Conservation (phyloP, 2,797 vertebrate genomes). For the Chelon auratus region DNA sequence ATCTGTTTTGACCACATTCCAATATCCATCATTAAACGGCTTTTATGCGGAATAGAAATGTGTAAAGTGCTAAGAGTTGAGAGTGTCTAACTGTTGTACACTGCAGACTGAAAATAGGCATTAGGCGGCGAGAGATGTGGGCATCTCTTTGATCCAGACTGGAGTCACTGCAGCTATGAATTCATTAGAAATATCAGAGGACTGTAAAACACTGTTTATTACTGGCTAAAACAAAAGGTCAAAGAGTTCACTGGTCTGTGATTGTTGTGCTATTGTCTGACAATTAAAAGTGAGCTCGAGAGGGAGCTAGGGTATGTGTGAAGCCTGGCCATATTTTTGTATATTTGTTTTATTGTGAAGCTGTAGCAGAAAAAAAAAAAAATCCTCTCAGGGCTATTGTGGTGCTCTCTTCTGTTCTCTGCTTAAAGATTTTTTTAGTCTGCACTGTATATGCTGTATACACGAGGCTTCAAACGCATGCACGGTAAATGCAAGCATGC, state of each 20-base stretch:
- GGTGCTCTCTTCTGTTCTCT: background rate
- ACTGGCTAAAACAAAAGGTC: slow-evolving; percentile 56
- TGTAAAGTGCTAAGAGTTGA: background rate
- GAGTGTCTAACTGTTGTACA: slow-evolving; percentile 7
- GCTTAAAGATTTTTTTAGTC: background rate
- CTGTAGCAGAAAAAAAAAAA: background rate
- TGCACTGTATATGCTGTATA: background rate
- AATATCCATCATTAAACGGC: slow-evolving; percentile 39
- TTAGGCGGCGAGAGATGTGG: slow-evolving; percentile 30
- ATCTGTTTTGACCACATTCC: slow-evolving; percentile 58
- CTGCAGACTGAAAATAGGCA: slow-evolving; percentile 34
- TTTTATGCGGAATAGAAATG: slow-evolving; percentile 23
- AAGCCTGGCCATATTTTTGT: background rate
- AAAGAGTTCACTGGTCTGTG: slow-evolving; percentile 11
- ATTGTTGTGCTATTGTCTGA: slow-evolving; percentile 31
- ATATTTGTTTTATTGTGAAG: background rate
- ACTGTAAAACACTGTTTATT: slow-evolving; percentile 41
- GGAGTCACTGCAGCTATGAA: slow-evolving; percentile 49
- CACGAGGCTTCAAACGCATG: background rate
- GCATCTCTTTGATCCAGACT: slow-evolving; percentile 53
- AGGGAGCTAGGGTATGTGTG: slow-evolving; percentile 4
- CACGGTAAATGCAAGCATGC: background rate
- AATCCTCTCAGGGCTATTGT: background rate
- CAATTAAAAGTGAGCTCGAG: slow-evolving; percentile 5
- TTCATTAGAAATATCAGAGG: slow-evolving; percentile 64